Percentiles rank a stretch among this genome's conserved stretches.
Conservation (phyloP, 2,888 invertebrate genomes). For the Lagria hirta region DNA sequence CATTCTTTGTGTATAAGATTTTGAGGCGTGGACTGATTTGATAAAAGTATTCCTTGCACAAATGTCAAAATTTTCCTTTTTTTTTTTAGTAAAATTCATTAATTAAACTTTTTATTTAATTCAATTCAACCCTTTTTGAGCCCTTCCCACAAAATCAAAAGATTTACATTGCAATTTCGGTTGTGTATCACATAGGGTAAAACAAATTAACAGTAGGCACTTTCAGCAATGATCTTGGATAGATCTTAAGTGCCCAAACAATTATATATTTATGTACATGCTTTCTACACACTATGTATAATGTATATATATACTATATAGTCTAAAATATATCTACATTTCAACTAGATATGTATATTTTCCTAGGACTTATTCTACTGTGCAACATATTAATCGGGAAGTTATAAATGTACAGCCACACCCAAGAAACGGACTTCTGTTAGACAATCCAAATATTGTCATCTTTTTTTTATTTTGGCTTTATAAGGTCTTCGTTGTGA, state of each 20-base stretch:
- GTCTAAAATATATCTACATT: too few species aligned
- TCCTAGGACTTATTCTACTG: constrained; percentile 43
- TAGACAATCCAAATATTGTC: too few species aligned
- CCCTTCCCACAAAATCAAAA: too few species aligned
- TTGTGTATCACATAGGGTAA: constrained; percentile 49
- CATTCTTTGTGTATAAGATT: too few species aligned
- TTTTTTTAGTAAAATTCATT: too few species aligned
- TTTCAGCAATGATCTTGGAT: constrained; percentile 44
- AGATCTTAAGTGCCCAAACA: constrained; percentile 49
- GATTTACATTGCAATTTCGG: constrained; percentile 21
- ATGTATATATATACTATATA: constrained; percentile 43
- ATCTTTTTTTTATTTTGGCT: too few species aligned
- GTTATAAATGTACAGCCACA: constrained; percentile 37
- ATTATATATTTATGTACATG: constrained; percentile 43
- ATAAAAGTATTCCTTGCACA: too few species aligned
- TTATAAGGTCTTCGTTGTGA: constrained; percentile 17
- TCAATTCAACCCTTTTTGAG: too few species aligned
- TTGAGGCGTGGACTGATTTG: too few species aligned
- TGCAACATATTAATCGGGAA: constrained; percentile 49
- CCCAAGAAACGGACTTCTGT: too few species aligned
- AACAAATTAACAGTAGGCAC: constrained; percentile 51
- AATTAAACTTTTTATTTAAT: too few species aligned
- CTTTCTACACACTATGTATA: constrained; percentile 41
- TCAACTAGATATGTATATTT: constrained; percentile 51
- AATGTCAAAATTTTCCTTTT: too few species aligned